phyloP scores from a whole-genome alignment of 2,888 invertebrate genomes.

The Caenorhabditis macrosperma region DNA sequence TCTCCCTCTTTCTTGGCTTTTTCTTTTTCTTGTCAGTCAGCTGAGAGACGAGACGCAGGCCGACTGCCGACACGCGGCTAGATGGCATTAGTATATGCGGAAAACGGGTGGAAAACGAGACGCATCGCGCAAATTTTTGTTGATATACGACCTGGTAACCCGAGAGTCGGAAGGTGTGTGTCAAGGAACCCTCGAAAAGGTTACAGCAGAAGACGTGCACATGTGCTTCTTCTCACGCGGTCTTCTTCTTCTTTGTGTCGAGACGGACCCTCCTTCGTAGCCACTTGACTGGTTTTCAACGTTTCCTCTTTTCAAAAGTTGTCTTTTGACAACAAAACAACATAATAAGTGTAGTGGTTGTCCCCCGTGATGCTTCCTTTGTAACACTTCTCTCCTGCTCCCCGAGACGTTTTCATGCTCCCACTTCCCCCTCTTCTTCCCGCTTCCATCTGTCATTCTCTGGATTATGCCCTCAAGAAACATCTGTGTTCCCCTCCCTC shows the following conservation, averaged over 20 bases:
- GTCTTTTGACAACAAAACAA: no score
- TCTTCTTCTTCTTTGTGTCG: conserved; percentile 1
- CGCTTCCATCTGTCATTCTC: conserved; percentile 1
- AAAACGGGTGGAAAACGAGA: conserved; percentile 33
- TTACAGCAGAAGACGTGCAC: no score
- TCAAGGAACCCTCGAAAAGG: conserved; percentile 6
- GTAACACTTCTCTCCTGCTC: background rate
- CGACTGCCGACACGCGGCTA: conserved; percentile 5
- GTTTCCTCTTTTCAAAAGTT: no score
- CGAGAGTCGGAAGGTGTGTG: background rate
- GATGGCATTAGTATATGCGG: conserved; percentile 44
- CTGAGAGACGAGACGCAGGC: conserved; percentile 37
- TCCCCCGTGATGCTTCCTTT: no score
- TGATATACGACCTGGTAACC: conserved; percentile 51
- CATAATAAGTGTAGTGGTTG: no score
- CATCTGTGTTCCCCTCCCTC: background rate
- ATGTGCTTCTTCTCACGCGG: background rate
- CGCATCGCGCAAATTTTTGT: conserved; percentile 22
- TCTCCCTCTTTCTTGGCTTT: conserved; percentile 2
- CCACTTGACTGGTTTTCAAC: no score
- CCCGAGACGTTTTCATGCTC: background rate
- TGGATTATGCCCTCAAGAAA: background rate
- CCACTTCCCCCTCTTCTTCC: conserved; percentile 12
- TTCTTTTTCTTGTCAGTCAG: conserved; percentile 27
- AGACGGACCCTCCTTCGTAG: no score